A percentile compares a stretch with the other conserved stretches of the same genome.
These are phyloP conservation scores for Cyanoderma ruficeps DNA, from an alignment of 2,113 vertebrate genomes.

Conservation along the genomic window DNA sequence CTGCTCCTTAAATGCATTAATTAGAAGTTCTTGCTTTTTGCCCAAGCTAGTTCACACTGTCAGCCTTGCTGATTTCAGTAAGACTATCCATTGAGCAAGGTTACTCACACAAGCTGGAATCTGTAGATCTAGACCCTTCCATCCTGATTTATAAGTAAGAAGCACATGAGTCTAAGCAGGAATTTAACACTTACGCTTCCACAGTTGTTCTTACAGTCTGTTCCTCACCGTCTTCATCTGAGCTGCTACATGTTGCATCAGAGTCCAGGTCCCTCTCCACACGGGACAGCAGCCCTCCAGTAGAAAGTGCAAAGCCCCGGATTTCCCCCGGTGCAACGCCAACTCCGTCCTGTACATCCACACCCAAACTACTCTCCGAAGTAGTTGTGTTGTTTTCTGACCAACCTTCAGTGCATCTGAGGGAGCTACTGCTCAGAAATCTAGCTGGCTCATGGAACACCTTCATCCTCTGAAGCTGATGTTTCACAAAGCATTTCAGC, in stretches of 20 bases:
- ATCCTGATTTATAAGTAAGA: neutral
- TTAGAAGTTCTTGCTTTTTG: neutral
- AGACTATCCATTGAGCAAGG: neutral
- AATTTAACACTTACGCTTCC: constrained; percentile 83
- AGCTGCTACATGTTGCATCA: constrained; percentile 91
- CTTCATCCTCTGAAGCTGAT: constrained; percentile 67
- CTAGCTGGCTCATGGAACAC: constrained; percentile 48
- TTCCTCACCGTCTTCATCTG: constrained; percentile 84
- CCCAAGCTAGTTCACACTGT: neutral
- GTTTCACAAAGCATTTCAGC: constrained; percentile 79
- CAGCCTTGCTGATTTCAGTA: neutral
- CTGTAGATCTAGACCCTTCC: neutral
- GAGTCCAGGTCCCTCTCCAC: constrained; percentile 87
- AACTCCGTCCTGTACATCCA: constrained; percentile 36
- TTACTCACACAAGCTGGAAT: neutral
- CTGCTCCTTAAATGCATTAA: neutral
- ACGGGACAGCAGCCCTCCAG: constrained; percentile 76
- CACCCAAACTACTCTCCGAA: constrained; percentile 26
- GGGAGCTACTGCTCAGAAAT: constrained; percentile 45
- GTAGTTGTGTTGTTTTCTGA: neutral
- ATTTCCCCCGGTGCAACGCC: constrained; percentile 70
- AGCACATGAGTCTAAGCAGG: constrained; percentile 42
- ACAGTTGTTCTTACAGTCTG: constrained; percentile 56
- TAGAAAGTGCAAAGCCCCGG: constrained; percentile 74
- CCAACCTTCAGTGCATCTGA: constrained; percentile 61